These are phyloP conservation scores for Bungarus multicinctus DNA, from an alignment of 2,113 vertebrate species.

Conservation along the genomic window DNA sequence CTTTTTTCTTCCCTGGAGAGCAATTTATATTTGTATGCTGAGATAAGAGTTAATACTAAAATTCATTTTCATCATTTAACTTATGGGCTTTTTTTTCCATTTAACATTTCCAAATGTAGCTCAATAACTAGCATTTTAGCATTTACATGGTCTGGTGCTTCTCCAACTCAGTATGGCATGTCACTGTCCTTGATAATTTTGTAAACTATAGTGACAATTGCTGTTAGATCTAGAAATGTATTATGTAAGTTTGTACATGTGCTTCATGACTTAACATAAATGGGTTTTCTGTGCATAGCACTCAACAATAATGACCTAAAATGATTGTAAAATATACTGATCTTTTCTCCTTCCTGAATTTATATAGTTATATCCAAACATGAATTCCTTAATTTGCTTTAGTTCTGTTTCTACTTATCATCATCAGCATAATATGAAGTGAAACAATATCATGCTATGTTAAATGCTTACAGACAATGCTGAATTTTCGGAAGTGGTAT, in stretches of 20 bases:
- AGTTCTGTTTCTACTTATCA: background rate
- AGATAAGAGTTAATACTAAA: background rate
- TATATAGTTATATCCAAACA: background rate
- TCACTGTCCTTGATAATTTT: background rate
- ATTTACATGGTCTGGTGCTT: background rate
- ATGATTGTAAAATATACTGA: background rate
- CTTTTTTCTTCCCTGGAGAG: background rate
- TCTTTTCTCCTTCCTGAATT: background rate
- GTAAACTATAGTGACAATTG: background rate
- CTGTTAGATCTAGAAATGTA: background rate
- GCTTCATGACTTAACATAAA: background rate
- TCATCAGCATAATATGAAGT: background rate
- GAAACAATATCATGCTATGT: background rate
- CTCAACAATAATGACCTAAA: background rate
- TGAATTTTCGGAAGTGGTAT: background rate
- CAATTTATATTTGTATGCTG: background rate
- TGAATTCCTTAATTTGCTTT: background rate
- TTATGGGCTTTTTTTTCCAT: background rate
- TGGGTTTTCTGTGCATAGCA: background rate
- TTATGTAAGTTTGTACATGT: background rate
- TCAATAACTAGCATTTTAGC: background rate
- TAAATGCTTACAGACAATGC: background rate
- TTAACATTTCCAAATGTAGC: background rate
- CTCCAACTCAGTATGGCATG: background rate
- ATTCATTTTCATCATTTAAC: slow-evolving; percentile 3